Conservation (phyloP, 2,888 invertebrate species). For the Pycnomerus fuliginosus region DNA sequence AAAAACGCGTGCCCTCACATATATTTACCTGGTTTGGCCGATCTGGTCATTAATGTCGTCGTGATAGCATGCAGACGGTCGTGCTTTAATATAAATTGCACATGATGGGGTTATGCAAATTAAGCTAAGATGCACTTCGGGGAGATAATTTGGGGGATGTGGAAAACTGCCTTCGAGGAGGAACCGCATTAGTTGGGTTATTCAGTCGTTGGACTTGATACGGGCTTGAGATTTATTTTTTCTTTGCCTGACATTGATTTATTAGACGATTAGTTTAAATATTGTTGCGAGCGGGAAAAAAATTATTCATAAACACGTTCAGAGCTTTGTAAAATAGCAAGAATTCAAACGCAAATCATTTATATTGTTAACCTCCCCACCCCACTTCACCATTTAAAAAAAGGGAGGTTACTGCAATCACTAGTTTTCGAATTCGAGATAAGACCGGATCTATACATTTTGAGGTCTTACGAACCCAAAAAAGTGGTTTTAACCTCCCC, state of each 20-base stretch:
- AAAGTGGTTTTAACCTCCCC: too few relatives aligned
- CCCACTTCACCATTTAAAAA: too few relatives aligned
- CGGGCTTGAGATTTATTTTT: slow-evolving; percentile 2
- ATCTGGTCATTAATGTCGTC: slow-evolving; percentile 11
- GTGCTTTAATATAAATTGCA: slow-evolving; percentile 15
- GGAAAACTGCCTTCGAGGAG: slow-evolving; percentile 1
- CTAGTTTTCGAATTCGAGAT: too few relatives aligned
- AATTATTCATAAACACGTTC: too few relatives aligned
- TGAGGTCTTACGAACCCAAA: too few relatives aligned
- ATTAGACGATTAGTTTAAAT: slow-evolving; percentile 15
- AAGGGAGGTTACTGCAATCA: too few relatives aligned
- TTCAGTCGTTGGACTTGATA: background rate
- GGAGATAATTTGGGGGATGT: slow-evolving; percentile 3
- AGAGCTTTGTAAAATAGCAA: too few relatives aligned
- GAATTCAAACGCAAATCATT: too few relatives aligned
- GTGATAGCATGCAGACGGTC: slow-evolving; percentile 7
- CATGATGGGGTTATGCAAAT: slow-evolving; percentile 13
- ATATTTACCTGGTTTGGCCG: too few relatives aligned
- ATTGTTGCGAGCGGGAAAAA: too few relatives aligned
- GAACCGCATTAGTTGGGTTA: background rate
- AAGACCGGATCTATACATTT: too few relatives aligned
- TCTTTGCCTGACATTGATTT: slow-evolving; percentile 13
- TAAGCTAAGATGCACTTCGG: slow-evolving; percentile 10
- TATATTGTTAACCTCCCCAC: too few relatives aligned
- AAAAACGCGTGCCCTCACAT: background rate